These are phyloP conservation scores for Sphecodes monilicornis DNA, from an alignment of 2,888 invertebrate species.

Conservation along the genomic window DNA sequence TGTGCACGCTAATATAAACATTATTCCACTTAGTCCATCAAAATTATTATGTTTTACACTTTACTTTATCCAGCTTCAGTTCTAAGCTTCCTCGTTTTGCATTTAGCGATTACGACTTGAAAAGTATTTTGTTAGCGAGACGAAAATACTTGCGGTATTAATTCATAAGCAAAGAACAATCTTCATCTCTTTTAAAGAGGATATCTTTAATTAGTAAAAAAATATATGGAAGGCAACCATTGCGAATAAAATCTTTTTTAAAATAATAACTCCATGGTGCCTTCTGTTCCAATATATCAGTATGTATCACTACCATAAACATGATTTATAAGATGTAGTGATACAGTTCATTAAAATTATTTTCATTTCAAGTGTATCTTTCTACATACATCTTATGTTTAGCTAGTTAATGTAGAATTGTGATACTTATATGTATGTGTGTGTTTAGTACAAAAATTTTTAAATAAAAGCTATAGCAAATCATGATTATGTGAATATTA, in stretches of 20 bases:
- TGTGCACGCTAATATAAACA: conserved; percentile 41
- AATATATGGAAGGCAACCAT: conserved; percentile 5
- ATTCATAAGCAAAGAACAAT: conserved; percentile 31
- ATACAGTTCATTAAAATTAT: conserved; percentile 4
- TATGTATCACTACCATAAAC: conserved; percentile 3
- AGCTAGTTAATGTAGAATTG: conserved; percentile 43
- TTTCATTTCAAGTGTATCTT: conserved; percentile 22
- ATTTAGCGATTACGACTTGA: conserved; percentile 34
- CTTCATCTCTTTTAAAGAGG: conserved; percentile 5
- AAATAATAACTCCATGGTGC: conserved; percentile 18
- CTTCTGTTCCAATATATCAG: conserved; percentile 19
- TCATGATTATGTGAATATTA: background rate
- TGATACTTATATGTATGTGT: conserved; percentile 50
- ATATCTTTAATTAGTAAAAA: conserved; percentile 4
- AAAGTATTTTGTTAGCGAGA: conserved; percentile 33
- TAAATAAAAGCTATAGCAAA: conserved; percentile 53
- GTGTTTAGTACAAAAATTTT: conserved; percentile 51
- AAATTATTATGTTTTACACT: conserved; percentile 22
- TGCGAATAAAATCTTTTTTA: conserved; percentile 29
- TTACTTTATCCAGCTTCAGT: conserved; percentile 23
- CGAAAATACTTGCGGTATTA: conserved; percentile 29
- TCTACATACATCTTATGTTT: conserved; percentile 20
- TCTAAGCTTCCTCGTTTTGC: conserved; percentile 18
- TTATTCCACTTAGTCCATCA: conserved; percentile 30
- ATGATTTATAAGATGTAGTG: conserved; percentile 1